These are phyloP conservation scores for Asobara japonica DNA, from an alignment of 1,140 invertebrate genomes.

Conservation along the genomic window DNA sequence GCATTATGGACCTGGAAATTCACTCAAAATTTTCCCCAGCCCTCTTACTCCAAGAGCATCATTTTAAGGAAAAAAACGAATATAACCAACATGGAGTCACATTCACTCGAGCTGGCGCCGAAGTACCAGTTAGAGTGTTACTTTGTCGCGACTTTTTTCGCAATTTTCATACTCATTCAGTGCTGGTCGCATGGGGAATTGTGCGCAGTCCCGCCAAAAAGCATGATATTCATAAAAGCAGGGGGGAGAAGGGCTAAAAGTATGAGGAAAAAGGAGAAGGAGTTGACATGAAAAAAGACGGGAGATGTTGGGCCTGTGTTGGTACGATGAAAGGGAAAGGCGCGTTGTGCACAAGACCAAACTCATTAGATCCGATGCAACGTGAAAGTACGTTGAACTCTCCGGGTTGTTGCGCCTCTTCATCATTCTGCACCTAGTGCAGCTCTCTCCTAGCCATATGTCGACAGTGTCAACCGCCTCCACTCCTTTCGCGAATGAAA, in stretches of 20 bases:
- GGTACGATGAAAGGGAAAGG: slow-evolving; percentile 30
- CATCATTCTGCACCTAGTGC: slow-evolving; percentile 27
- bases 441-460: background rate
- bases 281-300: slow-evolving; percentile 5
- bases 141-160: background rate
- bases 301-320: background rate
- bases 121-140: too few species aligned
- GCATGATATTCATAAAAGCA: too few species aligned
- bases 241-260: background rate
- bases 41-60: too few species aligned
- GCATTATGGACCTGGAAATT: too few species aligned
- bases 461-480: slow-evolving; percentile 5
- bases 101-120: too few species aligned
- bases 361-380: slow-evolving; percentile 38
- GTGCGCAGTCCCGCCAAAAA: background rate
- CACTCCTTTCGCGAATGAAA: background rate
- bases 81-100: too few species aligned
- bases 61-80: too few species aligned
- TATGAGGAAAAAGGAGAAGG: background rate
- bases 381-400: slow-evolving; percentile 39
- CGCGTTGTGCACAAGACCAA: slow-evolving; percentile 6
- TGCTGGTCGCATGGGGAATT: background rate
- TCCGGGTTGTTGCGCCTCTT: slow-evolving; percentile 31
- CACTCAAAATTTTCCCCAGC: too few species aligned
- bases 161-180: background rate